Conservation (phyloP, 2,113 vertebrate species). For the Percopsis transmontana region DNA sequence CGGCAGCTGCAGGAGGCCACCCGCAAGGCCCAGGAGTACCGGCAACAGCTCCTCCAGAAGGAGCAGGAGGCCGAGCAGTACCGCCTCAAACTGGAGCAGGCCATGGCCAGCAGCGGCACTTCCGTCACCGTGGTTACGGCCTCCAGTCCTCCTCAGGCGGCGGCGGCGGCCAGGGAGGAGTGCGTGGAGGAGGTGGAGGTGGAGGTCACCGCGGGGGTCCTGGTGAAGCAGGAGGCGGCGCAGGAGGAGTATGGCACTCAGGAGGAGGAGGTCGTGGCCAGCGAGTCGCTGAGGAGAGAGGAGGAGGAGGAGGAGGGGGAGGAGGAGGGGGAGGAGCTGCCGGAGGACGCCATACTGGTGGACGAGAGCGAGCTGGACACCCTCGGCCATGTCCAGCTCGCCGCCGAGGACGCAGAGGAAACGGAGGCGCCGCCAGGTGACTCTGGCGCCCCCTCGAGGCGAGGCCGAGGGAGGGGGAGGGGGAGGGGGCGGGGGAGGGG, state of each 20-base stretch:
- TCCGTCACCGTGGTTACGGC: background rate
- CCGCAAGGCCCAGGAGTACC: constrained; percentile 74
- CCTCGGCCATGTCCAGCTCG: constrained; percentile 17
- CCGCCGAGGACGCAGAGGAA: constrained; percentile 44
- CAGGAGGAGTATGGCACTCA: constrained; percentile 47
- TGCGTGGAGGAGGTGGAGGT: constrained; percentile 23
- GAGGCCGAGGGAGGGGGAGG: constrained; percentile 5
- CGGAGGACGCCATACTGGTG: constrained; percentile 46
- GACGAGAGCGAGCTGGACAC: constrained; percentile 41
- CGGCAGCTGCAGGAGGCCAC: constrained; percentile 78
- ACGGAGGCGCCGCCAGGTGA: background rate
- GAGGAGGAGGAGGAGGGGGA: constrained; percentile 22
- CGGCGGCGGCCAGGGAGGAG: constrained; percentile 44
- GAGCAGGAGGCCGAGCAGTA: constrained; percentile 79
- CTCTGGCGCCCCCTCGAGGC: background rate
- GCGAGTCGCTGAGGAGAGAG: constrained; percentile 25
- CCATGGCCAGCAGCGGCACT: constrained; percentile 62
- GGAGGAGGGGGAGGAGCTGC: constrained; percentile 41
- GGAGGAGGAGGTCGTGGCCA: constrained; percentile 18
- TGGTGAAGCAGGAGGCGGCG: constrained; percentile 38
- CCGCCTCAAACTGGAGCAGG: constrained; percentile 71
- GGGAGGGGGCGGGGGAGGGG: constrained; percentile 8
- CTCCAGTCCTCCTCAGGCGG: constrained; percentile 30
- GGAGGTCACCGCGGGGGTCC: constrained; percentile 35
- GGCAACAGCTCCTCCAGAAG: constrained; percentile 75